A percentile compares a stretch with the other conserved stretches of the same genome.
These are phyloP conservation scores for Eilema depressum DNA, from an alignment of 2,888 invertebrate genomes.

Conservation along the genomic window DNA sequence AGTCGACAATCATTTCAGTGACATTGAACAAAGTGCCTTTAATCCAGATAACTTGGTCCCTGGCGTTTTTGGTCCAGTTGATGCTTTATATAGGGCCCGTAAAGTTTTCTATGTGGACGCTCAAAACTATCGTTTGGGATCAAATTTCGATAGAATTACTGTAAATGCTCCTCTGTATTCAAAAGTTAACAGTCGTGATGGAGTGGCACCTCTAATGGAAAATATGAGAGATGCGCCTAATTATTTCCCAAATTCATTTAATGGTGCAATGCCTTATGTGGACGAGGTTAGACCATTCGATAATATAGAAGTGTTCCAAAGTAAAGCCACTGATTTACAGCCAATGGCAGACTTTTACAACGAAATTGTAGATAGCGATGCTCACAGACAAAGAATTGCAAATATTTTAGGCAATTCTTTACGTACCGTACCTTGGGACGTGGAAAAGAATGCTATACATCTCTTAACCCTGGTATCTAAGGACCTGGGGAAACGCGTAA, in stretches of 20 bases:
- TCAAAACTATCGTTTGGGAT: slow-evolving; percentile 70
- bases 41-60: slow-evolving; percentile 74
- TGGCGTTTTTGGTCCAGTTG: slow-evolving; percentile 72
- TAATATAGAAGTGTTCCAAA: slow-evolving; percentile 54
- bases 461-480: slow-evolving; percentile 22
- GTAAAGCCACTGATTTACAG: slow-evolving; percentile 62
- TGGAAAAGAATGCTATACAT: slow-evolving; percentile 32
- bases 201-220: slow-evolving; percentile 89
- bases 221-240: slow-evolving; percentile 96
- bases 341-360: slow-evolving; percentile 92
- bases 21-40: slow-evolving; percentile 65
- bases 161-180: slow-evolving; percentile 67
- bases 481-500: slow-evolving; percentile 29
- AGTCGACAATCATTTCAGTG: slow-evolving; percentile 67
- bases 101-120: slow-evolving; percentile 65
- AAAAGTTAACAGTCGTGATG: slow-evolving; percentile 68
- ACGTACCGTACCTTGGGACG: slow-evolving; percentile 21
- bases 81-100: slow-evolving; percentile 65
- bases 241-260: slow-evolving; percentile 97
- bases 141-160: slow-evolving; percentile 66
- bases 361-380: slow-evolving; percentile 60
- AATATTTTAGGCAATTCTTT: slow-evolving; percentile 30
- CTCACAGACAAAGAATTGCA: slow-evolving; percentile 45
- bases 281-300: slow-evolving; percentile 66
- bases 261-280: slow-evolving; percentile 91